A percentile compares a stretch with the other conserved stretches of the same genome.
These are phyloP conservation scores for Cardinalis cardinalis DNA, from an alignment of 2,113 vertebrate genomes.

Conservation along the genomic window DNA sequence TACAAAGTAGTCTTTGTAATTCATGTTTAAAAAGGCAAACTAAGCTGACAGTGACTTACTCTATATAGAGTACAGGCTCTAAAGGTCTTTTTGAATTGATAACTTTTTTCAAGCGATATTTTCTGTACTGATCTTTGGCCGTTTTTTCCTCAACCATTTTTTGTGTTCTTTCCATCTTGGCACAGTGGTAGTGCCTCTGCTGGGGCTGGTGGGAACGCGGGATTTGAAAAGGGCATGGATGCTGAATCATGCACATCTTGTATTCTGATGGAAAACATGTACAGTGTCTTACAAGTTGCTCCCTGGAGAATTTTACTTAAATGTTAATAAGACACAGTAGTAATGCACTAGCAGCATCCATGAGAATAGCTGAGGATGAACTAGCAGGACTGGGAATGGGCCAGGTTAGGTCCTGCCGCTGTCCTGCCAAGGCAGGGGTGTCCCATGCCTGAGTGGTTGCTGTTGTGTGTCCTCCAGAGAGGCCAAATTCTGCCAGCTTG, in stretches of 20 bases:
- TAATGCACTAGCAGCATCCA: background rate
- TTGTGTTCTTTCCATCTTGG: background rate
- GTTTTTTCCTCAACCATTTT: background rate
- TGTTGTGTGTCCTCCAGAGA: background rate
- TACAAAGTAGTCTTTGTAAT: background rate
- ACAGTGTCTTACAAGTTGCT: background rate
- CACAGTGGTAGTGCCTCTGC: background rate
- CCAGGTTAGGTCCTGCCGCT: background rate
- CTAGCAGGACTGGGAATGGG: background rate
- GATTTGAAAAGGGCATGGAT: background rate
- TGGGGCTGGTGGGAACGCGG: background rate
- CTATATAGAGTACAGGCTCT: background rate
- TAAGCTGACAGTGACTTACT: background rate
- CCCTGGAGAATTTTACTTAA: background rate
- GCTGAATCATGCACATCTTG: constrained; percentile 2
- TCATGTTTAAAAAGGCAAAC: background rate
- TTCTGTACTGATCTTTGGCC: background rate
- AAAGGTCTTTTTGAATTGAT: background rate
- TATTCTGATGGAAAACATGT: background rate
- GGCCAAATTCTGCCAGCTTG: background rate
- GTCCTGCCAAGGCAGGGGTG: background rate
- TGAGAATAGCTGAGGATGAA: background rate
- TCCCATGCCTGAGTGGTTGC: background rate
- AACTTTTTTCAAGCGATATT: background rate
- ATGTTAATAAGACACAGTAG: background rate